A percentile compares a stretch with the other conserved stretches of the same genome.
These are phyloP conservation scores for Desmodus rotundus DNA, from an alignment of 2,113 vertebrate species.

Conservation along the genomic window DNA sequence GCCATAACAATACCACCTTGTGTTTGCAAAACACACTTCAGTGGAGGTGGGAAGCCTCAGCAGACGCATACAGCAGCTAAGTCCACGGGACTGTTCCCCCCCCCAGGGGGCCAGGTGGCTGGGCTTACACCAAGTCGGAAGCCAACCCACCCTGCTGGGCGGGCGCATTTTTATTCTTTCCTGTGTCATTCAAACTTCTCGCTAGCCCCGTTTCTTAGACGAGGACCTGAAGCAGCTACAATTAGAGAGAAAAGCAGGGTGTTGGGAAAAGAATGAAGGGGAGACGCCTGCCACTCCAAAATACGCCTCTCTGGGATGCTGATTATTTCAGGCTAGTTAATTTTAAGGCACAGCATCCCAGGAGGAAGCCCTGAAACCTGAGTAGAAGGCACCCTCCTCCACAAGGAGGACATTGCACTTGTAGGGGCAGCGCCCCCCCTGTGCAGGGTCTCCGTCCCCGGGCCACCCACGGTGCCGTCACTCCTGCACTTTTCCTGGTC, in stretches of 20 bases:
- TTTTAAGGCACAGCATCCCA: too few relatives aligned
- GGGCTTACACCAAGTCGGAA: neutral
- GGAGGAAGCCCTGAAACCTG: neutral
- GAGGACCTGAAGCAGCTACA: neutral
- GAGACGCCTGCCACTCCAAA: neutral
- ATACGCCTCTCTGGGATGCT: neutral
- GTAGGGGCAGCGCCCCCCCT: neutral
- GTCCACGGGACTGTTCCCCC: neutral
- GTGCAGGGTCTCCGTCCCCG: neutral
- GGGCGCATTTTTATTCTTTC: neutral
- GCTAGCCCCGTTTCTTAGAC: neutral
- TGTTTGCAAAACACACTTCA: conserved; percentile 29
- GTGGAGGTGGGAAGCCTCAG: neutral
- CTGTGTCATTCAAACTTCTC: neutral
- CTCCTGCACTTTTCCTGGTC: neutral
- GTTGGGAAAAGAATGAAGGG: neutral
- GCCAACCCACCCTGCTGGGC: neutral
- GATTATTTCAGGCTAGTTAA: too few relatives aligned
- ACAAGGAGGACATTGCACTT: fast-evolving
- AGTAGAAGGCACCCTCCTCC: neutral
- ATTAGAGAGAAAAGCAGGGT: neutral
- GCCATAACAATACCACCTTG: conserved; percentile 38
- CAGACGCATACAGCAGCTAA: neutral
- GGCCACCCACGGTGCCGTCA: neutral
- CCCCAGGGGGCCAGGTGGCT: too few relatives aligned